Evolutionary conservation across 2,888 invertebrate genomes (phyloP), one percentile per base, ranked within the genome.

Genomic region (Pheosia gnoma): DNA sequence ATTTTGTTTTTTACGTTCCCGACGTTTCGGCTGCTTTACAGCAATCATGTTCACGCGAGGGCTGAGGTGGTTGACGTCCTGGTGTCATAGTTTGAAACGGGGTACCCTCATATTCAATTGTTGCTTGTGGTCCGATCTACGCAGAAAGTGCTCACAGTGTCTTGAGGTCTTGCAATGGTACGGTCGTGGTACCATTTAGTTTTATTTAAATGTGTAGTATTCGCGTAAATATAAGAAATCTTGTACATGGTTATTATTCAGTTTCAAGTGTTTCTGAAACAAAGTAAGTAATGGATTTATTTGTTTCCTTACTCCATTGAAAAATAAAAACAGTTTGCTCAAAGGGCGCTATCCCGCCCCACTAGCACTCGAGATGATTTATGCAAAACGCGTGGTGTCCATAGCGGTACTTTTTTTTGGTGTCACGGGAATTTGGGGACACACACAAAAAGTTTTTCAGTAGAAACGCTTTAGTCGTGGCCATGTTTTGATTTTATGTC

Each of bases 311-410:
- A 62, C 62, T 72, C 67, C 57, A 37, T 55, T 13, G 1, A 13
- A 53, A 62, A 63, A 39, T 59, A 61, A 47, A 41, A 57, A 49
- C 53, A 53, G 41, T 38, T 9, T 36, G 58, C 9, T 45, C 43
- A 78, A 82, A 78, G 75, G 78, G 71, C 69, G 76, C 72, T 77
- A 79, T 71, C 72, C 78, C 77, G 76, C 76, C 70, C 65, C 76
- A 68, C 76, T 66, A 66, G 83, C 85, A 86, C 90, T 90, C 74
- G 83, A 88, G 73, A 88, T 91, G 91, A 92, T 90, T 90, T 90
- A 91, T 88, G 89, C 90, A 87, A 85, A 83, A 78, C 82, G 81
- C 81, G 85, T 75, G 81, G 82, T 84, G 82, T 83, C 85, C 86
- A 83, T 90, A 90, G 90, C 91, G 90, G 91, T 86, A 84, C 67